Evolutionary conservation across 2,797 vertebrate species (phyloP).

Genomic region (Rhabdomys pumilio): DNA sequence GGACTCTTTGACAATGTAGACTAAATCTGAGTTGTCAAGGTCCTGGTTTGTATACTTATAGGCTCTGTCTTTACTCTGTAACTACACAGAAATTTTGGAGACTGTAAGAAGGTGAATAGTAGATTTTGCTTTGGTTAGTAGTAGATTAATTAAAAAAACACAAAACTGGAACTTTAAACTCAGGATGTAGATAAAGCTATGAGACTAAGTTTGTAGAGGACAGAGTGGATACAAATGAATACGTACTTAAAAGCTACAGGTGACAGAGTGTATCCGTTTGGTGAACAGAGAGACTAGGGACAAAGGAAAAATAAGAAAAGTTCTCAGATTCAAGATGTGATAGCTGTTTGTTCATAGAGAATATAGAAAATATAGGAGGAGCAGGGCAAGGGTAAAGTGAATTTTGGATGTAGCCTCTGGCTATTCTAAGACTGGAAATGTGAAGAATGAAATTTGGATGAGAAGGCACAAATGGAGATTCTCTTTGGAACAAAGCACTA

Average conservation of each 20-base stretch:
- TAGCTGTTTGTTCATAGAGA: neutral
- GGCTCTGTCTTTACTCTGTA: neutral
- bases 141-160: slow-evolving; percentile 7
- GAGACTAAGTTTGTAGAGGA: neutral
- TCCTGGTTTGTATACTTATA: neutral
- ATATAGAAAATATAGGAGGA: neutral
- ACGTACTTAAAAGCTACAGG: neutral
- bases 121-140: neutral
- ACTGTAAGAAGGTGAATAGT: neutral
- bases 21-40: neutral
- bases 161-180: slow-evolving; percentile 28
- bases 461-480: slow-evolving; percentile 21
- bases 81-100: neutral
- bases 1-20: neutral
- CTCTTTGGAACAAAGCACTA: slow-evolving; percentile 7
- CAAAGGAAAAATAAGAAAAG: neutral
- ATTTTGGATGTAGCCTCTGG: neutral
- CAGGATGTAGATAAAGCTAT: slow-evolving; percentile 46
- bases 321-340: slow-evolving; percentile 20
- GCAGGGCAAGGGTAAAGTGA: neutral
- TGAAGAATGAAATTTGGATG: neutral
- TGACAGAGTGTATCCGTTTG: neutral
- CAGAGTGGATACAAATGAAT: neutral
- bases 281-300: neutral
- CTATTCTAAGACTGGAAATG: neutral